Percentiles rank a stretch among this genome's conserved stretches.
These are phyloP conservation scores for Pimephales promelas DNA, from an alignment of 2,113 vertebrate species.

Conservation along the genomic window DNA sequence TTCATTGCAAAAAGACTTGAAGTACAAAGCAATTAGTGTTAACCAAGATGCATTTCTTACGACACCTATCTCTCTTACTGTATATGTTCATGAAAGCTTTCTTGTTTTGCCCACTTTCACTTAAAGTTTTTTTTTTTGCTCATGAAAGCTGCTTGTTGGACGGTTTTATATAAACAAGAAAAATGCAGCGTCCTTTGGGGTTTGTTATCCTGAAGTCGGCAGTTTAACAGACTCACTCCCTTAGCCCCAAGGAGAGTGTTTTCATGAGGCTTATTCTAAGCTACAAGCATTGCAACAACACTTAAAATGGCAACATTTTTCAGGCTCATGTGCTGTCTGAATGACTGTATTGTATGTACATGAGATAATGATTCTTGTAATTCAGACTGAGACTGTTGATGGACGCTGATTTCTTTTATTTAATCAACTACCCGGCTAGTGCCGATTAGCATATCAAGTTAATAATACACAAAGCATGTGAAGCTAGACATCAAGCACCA, in stretches of 20 bases:
- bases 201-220: slow-evolving; percentile 19
- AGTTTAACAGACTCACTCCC: not conserved
- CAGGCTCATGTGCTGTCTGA: not conserved
- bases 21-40: not conserved
- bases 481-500: no score
- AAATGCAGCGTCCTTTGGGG: not conserved
- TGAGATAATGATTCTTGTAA: no score
- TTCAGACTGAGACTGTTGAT: no score
- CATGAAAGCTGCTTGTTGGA: slow-evolving; percentile 24
- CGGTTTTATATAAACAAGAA: slow-evolving; percentile 23
- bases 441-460: no score
- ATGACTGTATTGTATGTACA: no score
- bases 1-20: slow-evolving; percentile 1
- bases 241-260: slow-evolving; percentile 5
- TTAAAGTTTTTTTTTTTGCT: not conserved
- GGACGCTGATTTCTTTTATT: no score
- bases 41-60: not conserved
- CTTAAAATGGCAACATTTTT: not conserved
- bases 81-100: not conserved
- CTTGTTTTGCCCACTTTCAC: not conserved
- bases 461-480: no score
- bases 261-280: not conserved
- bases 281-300: not conserved
- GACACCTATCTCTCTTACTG: not conserved
- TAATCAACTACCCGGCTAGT: no score